Percentiles rank a stretch among this genome's conserved stretches.
Conservation (phyloP, 2,113 vertebrate species). For the Hypomesus transpacificus region DNA sequence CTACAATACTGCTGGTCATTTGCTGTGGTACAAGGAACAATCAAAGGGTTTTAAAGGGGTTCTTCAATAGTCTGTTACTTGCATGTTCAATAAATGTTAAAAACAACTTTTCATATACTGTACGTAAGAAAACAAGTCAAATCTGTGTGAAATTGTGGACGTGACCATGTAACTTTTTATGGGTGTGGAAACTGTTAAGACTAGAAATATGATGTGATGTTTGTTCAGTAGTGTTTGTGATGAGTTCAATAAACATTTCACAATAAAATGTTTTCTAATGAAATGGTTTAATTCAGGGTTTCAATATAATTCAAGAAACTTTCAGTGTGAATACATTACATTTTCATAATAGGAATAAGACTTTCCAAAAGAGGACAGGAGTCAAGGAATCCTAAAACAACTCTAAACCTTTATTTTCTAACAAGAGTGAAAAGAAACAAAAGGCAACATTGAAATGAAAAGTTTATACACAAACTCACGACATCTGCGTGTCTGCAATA, state of each 20-base stretch:
- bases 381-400: constrained; percentile 69
- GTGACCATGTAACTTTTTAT: constrained; percentile 44
- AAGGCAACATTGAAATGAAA: constrained; percentile 78
- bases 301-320: too few relatives aligned
- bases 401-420: constrained; percentile 81
- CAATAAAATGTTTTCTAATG: background rate
- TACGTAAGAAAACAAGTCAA: constrained; percentile 27
- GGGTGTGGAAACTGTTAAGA: constrained; percentile 25
- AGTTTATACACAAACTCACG: constrained; percentile 76
- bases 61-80: constrained; percentile 40
- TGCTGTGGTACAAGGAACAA: background rate
- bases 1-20: background rate
- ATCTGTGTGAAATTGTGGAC: constrained; percentile 40
- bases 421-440: constrained; percentile 80
- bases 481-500: constrained; percentile 73
- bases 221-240: background rate
- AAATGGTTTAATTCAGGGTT: background rate
- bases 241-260: background rate
- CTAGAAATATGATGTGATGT: background rate
- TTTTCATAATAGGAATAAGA: background rate
- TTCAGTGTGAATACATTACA: too few relatives aligned
- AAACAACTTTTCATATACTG: constrained; percentile 28
- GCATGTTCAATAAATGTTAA: constrained; percentile 55
- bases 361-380: constrained; percentile 36
- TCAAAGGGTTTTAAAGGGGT: constrained; percentile 9